phyloP scores from a whole-genome alignment of 2,113 vertebrate species.

The Chiloscyllium plagiosum region DNA sequence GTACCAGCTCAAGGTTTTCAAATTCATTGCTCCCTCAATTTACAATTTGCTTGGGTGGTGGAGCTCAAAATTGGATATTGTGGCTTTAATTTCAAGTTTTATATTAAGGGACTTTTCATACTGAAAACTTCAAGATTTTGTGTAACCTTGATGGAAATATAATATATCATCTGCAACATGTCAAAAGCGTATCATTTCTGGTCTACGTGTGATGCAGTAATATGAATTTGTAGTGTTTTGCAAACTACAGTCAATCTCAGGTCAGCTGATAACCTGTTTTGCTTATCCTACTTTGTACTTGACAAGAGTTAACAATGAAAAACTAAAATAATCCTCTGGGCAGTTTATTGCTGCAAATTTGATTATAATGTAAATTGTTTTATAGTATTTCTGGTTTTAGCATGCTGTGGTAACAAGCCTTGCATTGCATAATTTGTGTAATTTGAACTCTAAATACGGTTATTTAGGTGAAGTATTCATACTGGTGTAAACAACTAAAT shows the following conservation, averaged over 20 bases:
- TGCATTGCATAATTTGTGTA: not conserved
- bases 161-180: not conserved
- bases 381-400: not conserved
- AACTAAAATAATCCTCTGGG: not conserved
- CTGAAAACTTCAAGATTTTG: not conserved
- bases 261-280: not conserved
- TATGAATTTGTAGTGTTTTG: not conserved
- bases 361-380: not conserved
- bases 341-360: not conserved
- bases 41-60: not conserved
- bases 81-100: not conserved
- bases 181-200: not conserved
- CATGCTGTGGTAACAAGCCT: not conserved
- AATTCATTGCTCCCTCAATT: constrained; percentile 1
- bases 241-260: not conserved
- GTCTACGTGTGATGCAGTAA: not conserved
- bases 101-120: not conserved
- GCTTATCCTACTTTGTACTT: not conserved
- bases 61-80: constrained; percentile 4
- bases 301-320: not conserved
- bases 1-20: not conserved
- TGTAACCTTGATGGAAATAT: not conserved
- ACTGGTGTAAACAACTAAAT: not conserved
- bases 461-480: not conserved
- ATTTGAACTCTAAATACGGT: not conserved